Base-by-base conservation (phyloP, 2,797 vertebrate genomes). In the Pipistrellus pygmaeus region DNA sequence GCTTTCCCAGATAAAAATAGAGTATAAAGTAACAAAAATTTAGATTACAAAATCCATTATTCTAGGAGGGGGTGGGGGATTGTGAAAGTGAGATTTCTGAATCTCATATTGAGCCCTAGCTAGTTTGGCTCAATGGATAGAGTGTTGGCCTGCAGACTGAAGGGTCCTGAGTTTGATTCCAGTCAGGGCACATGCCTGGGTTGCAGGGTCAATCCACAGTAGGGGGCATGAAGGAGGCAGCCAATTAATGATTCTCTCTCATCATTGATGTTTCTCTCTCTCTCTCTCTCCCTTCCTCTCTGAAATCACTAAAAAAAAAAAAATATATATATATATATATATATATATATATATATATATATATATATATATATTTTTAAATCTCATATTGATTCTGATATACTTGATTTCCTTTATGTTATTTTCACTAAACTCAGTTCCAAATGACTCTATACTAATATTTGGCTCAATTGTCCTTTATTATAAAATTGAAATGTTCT, bases 361-460 rank as follows among this genome's bases (percentile, higher is more conserved):
- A n/a, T 62, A 41, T 41, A 7, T 41, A 41, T 41, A 41, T 41
- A 41, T 41, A 41, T 41, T 14, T 62, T 62, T 62, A 62, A 62
- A 62, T 62, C 27, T 62, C 60, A 62, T 62, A 62, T 9, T 75
- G 66, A 83, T 85, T 15, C 15, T 81, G n/a, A 88, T 88, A 53
- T 93, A 38, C 5, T 72, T 76, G 5, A 44, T 64, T 80, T 32
- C 23, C 44, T 76, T 75, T 76, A 27, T 41, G 8, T 5, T 90
- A 27, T 91, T 92, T 85, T 83, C 2, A 38, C 9, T 82, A 82
- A 87, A 51, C 55, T 83, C 17, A 78, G 9, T 78, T 91, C 46
- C 86, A 80, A 17, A n/a, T 80, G 23, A 91, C 41, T 77, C 69
- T 81, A 3, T 86, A 25, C 0, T 66, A 38, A 71, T 44, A 69